Evolutionary conservation across 2,888 invertebrate species (phyloP).

Genomic region (Eueremaeus valkanovi): DNA sequence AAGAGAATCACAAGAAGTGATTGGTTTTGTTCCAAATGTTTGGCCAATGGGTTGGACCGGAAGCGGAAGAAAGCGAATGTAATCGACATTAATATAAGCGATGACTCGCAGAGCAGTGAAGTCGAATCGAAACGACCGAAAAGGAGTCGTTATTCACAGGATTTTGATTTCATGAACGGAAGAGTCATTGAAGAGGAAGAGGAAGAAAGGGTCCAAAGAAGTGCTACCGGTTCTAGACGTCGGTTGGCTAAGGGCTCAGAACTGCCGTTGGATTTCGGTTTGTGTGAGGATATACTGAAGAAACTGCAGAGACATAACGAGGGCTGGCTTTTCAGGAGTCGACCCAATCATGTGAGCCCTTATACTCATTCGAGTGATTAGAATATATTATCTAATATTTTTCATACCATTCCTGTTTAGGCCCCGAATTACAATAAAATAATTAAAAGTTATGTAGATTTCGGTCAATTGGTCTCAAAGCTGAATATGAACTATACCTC

Average conservation of each 20-base stretch:
- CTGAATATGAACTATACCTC: not conserved
- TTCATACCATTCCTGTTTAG: not conserved
- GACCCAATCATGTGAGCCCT: not conserved
- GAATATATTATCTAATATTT: not conserved
- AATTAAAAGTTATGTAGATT: not conserved
- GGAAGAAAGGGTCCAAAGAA: not conserved
- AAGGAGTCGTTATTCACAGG: not conserved
- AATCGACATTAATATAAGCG: not conserved
- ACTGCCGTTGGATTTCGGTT: not conserved
- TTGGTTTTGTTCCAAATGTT: slow-evolving; percentile 31
- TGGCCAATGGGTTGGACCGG: not conserved
- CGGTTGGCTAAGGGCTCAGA: not conserved
- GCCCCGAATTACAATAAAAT: not conserved
- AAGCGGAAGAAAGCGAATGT: not conserved
- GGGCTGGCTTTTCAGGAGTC: slow-evolving; percentile 4
- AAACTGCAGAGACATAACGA: not conserved
- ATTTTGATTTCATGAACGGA: not conserved
- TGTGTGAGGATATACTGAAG: not conserved
- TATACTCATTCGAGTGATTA: not conserved
- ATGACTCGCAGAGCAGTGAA: not conserved
- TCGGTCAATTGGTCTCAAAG: not conserved
- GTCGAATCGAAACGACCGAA: not conserved
- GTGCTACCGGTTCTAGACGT: not conserved
- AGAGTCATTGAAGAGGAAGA: not conserved
- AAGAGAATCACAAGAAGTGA: slow-evolving; percentile 32